phyloP scores from a whole-genome alignment of 2,797 vertebrate genomes.

The Heliangelus exortis region DNA sequence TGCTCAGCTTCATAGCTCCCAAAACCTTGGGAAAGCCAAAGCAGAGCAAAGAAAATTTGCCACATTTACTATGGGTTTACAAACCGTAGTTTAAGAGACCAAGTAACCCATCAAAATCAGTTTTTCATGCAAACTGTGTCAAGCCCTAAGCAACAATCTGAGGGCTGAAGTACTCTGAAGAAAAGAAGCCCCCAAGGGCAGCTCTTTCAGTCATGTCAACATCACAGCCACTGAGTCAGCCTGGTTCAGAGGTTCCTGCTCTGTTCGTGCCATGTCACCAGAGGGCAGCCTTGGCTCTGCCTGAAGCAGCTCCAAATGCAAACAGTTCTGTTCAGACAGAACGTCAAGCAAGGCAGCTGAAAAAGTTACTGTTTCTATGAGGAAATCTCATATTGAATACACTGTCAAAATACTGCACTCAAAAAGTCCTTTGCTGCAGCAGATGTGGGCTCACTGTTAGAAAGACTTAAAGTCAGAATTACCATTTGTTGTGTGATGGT shows the following conservation, averaged over 20 bases:
- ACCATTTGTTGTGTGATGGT: slow-evolving; percentile 41
- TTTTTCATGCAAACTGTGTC: not conserved
- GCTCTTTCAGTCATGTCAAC: not conserved
- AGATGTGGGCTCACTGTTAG: not conserved
- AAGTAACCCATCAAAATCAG: not conserved
- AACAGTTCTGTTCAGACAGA: not conserved
- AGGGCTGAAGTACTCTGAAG: not conserved
- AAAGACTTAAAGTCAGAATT: not conserved
- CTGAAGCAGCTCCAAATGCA: not conserved
- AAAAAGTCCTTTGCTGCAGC: not conserved
- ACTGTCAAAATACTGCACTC: not conserved
- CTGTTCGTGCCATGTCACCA: accelerated
- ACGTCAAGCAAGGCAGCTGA: not conserved
- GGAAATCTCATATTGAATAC: not conserved
- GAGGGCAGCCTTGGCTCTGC: not conserved
- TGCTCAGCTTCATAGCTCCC: not conserved
- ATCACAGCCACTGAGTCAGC: not conserved
- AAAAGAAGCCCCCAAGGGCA: not conserved
- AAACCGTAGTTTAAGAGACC: not conserved
- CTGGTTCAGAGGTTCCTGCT: not conserved
- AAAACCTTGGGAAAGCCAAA: not conserved
- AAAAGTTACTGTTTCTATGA: not conserved
- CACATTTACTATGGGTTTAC: not conserved
- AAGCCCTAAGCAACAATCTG: not conserved
- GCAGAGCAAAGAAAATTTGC: not conserved